Evolutionary conservation across 2,113 vertebrate species (phyloP).

Genomic region (Lonchura striata): DNA sequence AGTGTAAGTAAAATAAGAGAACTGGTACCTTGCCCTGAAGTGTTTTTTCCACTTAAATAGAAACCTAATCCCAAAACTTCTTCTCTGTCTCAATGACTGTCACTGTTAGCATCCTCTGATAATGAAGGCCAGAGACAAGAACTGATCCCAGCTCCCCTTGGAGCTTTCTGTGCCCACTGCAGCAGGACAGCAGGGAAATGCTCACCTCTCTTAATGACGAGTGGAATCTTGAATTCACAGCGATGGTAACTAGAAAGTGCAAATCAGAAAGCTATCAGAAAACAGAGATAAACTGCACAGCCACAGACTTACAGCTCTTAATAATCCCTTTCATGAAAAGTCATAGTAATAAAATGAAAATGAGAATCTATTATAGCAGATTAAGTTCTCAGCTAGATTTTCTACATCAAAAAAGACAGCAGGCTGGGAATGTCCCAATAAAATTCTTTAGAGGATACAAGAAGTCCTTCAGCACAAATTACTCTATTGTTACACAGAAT

Average conservation of each 20-base stretch:
- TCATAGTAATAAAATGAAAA: not conserved
- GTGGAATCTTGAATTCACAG: slow-evolving; percentile 98
- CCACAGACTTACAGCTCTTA: not conserved
- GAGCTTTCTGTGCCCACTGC: not conserved
- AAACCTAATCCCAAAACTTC: not conserved
- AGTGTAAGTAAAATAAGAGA: not conserved
- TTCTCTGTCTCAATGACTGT: not conserved
- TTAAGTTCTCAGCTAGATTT: not conserved
- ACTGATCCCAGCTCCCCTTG: not conserved
- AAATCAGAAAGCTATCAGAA: slow-evolving; percentile 10
- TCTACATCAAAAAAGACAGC: not conserved
- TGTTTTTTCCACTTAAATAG: not conserved
- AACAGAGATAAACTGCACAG: not conserved
- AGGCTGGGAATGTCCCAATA: not conserved
- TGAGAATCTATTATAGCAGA: not conserved
- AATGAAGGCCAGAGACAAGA: not conserved
- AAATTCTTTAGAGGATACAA: not conserved
- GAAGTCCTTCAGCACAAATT: not conserved
- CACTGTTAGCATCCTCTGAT: not conserved
- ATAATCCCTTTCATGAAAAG: not conserved
- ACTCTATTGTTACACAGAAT: not conserved
- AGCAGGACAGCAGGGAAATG: not conserved
- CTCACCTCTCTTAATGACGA: slow-evolving; percentile 92
- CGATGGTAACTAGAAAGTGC: slow-evolving; percentile 90
- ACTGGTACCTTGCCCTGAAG: not conserved